A percentile compares a stretch with the other conserved stretches of the same genome.
phyloP scores from a whole-genome alignment of 2,888 invertebrate genomes.

The Cephus pygmeus region DNA sequence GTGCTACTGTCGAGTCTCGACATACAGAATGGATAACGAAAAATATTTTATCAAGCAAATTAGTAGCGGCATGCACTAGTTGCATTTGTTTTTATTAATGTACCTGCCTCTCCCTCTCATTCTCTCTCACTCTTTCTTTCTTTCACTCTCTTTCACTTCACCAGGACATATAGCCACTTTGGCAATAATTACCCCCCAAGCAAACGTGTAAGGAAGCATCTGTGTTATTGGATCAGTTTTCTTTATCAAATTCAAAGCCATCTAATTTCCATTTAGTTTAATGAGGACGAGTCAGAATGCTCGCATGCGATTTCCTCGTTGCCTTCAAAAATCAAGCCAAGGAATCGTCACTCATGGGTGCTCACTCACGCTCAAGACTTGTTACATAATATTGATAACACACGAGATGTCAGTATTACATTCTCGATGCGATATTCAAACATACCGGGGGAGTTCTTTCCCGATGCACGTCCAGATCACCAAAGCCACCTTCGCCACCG shows the following conservation, averaged over 20 bases:
- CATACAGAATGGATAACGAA: slow-evolving; percentile 78
- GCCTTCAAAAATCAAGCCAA: not conserved
- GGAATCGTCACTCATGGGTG: not conserved
- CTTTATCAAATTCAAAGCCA: not conserved
- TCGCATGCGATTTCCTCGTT: not conserved
- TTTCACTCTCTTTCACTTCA: not conserved
- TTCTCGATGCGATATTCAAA: slow-evolving; percentile 30
- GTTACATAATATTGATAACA: not conserved
- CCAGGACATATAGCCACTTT: not conserved
- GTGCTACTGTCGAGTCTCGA: slow-evolving; percentile 71
- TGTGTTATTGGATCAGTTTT: not conserved
- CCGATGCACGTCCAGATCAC: slow-evolving; percentile 61
- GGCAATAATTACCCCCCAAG: not conserved
- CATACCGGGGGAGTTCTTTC: slow-evolving; percentile 64
- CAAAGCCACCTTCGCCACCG: slow-evolving; percentile 65
- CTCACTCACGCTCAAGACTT: not conserved
- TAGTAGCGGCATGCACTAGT: not conserved
- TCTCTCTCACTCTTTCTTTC: not conserved
- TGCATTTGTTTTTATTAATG: not conserved
- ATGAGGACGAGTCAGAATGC: not conserved
- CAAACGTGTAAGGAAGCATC: not conserved
- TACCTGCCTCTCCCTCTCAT: not conserved
- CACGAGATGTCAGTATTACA: not conserved
- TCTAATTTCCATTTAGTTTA: not conserved
- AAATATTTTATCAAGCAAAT: slow-evolving; percentile 30